These are phyloP conservation scores for Camponotus fellah DNA, from an alignment of 2,888 invertebrate species.

Conservation along the genomic window DNA sequence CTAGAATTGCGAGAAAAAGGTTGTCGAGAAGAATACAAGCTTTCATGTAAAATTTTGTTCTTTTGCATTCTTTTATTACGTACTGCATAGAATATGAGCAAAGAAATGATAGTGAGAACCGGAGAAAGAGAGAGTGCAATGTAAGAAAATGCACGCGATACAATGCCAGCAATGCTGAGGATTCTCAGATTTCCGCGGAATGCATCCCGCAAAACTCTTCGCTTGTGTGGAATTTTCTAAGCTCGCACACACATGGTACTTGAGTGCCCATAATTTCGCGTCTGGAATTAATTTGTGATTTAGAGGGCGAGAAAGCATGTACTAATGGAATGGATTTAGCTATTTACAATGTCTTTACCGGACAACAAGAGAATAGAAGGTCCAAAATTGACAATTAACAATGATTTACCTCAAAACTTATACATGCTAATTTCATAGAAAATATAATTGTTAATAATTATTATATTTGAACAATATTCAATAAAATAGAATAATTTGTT, in stretches of 20 bases:
- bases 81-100: neutral
- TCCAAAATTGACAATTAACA: neutral
- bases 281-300: constrained; percentile 35
- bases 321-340: neutral
- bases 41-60: constrained; percentile 59
- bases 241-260: constrained; percentile 21
- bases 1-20: neutral
- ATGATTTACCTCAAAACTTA: neutral
- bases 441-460: too few species aligned
- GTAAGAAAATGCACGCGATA: constrained; percentile 52
- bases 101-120: neutral
- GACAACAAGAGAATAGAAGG: neutral
- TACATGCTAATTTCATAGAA: too few species aligned
- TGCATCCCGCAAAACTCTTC: neutral
- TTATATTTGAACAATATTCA: too few species aligned
- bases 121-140: constrained; percentile 7
- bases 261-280: constrained; percentile 25
- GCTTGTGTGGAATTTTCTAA: constrained; percentile 16
- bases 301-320: neutral
- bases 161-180: constrained; percentile 33
- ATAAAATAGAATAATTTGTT: too few species aligned
- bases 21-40: constrained; percentile 58
- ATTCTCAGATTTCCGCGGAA: constrained; percentile 55
- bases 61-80: constrained; percentile 18
- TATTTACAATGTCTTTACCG: neutral